Evolutionary conservation across 2,888 invertebrate genomes (phyloP), one percentile per base, ranked within the genome.

Genomic region (Julus scanicus): DNA sequence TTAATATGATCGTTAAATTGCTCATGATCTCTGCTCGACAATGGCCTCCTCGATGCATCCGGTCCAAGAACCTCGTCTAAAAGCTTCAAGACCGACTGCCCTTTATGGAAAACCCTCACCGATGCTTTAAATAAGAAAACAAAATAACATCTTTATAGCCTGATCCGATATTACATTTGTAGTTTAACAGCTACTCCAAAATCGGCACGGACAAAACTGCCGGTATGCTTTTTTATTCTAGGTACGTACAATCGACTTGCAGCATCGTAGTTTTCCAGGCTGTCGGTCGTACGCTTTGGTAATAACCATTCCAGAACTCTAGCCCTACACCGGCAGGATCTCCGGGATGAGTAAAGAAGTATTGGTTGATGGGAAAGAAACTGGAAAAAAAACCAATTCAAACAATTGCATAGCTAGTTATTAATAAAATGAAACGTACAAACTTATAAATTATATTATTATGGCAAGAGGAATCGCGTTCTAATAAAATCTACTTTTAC

Each of bases 261-360:
- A 87, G 20, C 86, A 88, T 80, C 9, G 63, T 15, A 53, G 80
- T 8, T 49, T 88, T 88, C 88, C 88, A 88, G 8, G 37, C 87
- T 3, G 86, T 80, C 39, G 89, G 89, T 29, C 89, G 48, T 4
- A 87, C 29, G 71, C 89, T 89, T 44, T 89, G 88, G 80, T 89
- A 89, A 86, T 87, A 89, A 9, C 89, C 89, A 39, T 83, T 84
- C 89, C 89, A 89, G 84, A 89, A 57, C 63, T 89, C 87, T 5
- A 89, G 63, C 29, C 89, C 89, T 1, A 39, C 80, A 40, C 86
- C 48, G 49, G 37, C 6, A 29, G 49, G 0, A 4, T 44, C 71
- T 48, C 84, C 84, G 39, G 39, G 37, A 29, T 84, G n/a, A 20
- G 89, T 89, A 44, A 89, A 89, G 20, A 89, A 84, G 20, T 88